Base-by-base conservation (phyloP, 2,888 invertebrate species). In the Dolichopus griseipennis region DNA sequence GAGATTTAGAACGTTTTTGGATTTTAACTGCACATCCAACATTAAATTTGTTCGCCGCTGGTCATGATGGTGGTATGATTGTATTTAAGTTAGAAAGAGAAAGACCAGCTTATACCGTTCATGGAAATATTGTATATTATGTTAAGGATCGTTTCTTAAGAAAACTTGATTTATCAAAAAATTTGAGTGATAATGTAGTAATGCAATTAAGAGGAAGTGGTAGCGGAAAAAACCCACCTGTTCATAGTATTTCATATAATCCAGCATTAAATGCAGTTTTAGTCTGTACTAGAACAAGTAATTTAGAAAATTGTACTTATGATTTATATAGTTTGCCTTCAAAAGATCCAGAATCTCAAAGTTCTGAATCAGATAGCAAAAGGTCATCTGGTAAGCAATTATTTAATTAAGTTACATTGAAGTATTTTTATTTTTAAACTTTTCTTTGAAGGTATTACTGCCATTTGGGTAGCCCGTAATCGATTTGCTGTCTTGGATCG, bases 1-100 rank as follows among this genome's bases (percentile, higher is more conserved):
- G 98, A 69, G 98, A 99, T 77, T 91, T 96, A 77, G 98, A 99
- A 77, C 86, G 98, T 69, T 99, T 98, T 83, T 99, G 99, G 99
- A 93, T 98, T 18, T 83, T 99, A 72, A 89, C 94, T 0, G 90
- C 95, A 0, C 99, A 99, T 83, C 98, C 98, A 0, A 89, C 91
- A 0, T 83, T 98, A 65, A 99, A 98, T 83, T 83, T 99, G 66
- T 99, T 99, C 83, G 99, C 98, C 22, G 99, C 98, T n/a, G 98
- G 99, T 0, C 99, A 99, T 81, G 99, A 99, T 83, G 91, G 92
- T 62, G 99, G 82, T 22, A 81, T 82, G 81, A 79, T 82, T 62
- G 79, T 84, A 10, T 84, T 85, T 65, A 88, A 92, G 82, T 82
- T 97, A 76, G 97, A 97, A 78, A 85, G 98, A 66, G 99, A 99